Conservation (phyloP, 2,888 invertebrate genomes). For the Chrysodeixis includens region DNA sequence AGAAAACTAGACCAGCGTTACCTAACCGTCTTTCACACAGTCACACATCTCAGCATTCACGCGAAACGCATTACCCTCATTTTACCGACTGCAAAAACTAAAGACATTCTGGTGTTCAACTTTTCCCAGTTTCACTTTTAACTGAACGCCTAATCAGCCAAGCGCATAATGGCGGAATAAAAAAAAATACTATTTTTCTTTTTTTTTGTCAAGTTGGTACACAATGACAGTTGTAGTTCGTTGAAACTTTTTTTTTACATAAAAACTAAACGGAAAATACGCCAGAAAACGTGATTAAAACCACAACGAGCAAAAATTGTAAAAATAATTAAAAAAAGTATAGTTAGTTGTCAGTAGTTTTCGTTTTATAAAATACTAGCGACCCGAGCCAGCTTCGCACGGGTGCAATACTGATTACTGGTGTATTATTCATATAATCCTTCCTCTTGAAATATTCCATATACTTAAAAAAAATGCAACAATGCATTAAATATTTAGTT, state of each 20-base stretch:
- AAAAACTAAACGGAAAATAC: neutral
- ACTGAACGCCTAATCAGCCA: neutral
- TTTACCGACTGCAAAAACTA: neutral
- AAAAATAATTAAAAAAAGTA: neutral
- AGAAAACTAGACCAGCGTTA: neutral
- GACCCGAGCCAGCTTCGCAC: too few species aligned
- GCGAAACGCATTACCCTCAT: conserved; percentile 2
- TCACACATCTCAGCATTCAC: conserved; percentile 1
- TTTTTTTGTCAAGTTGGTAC: neutral
- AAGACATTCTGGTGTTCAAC: neutral
- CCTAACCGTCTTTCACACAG: neutral
- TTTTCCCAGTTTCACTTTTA: neutral
- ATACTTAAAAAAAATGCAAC: too few species aligned
- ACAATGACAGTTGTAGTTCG: neutral
- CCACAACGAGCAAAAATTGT: neutral
- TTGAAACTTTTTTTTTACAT: too few species aligned
- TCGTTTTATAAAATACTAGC: too few species aligned
- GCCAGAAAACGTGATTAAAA: neutral
- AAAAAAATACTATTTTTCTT: too few species aligned
- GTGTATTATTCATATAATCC: too few species aligned
- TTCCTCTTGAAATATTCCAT: too few species aligned
- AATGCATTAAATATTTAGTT: too few species aligned
- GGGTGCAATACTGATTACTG: too few species aligned
- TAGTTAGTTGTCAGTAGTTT: too few species aligned
- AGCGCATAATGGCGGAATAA: neutral